Conservation (phyloP, 2,797 vertebrate genomes). For the Spinus olivaceus region DNA sequence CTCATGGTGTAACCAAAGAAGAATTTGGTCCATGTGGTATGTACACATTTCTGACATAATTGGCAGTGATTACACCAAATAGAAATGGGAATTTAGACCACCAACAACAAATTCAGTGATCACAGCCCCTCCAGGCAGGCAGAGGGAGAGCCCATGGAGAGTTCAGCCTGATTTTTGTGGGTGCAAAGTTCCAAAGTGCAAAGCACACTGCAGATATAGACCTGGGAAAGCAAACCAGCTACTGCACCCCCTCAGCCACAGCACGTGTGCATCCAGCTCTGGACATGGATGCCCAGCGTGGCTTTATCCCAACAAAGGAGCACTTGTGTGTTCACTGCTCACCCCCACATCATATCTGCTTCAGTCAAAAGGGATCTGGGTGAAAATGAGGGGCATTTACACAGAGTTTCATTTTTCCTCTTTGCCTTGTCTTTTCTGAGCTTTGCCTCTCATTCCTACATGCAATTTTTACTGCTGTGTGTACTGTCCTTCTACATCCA, state of each 20-base stretch:
- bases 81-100: not conserved
- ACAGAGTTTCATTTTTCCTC: not conserved
- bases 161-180: not conserved
- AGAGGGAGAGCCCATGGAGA: not conserved
- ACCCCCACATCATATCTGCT: not conserved
- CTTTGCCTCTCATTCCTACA: not conserved
- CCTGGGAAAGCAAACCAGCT: not conserved
- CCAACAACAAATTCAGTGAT: not conserved
- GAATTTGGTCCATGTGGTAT: not conserved
- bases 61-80: not conserved
- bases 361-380: not conserved
- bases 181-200: not conserved
- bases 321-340: not conserved
- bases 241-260: not conserved
- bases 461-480: not conserved
- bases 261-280: not conserved
- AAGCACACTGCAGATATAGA: not conserved
- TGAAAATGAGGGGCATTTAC: not conserved
- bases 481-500: not conserved
- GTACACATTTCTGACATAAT: not conserved
- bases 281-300: not conserved
- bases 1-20: not conserved
- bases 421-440: not conserved
- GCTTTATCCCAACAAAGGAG: constrained; percentile 19
- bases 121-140: not conserved